Conservation (phyloP, 2,888 invertebrate species). For the Empis stercorea region DNA sequence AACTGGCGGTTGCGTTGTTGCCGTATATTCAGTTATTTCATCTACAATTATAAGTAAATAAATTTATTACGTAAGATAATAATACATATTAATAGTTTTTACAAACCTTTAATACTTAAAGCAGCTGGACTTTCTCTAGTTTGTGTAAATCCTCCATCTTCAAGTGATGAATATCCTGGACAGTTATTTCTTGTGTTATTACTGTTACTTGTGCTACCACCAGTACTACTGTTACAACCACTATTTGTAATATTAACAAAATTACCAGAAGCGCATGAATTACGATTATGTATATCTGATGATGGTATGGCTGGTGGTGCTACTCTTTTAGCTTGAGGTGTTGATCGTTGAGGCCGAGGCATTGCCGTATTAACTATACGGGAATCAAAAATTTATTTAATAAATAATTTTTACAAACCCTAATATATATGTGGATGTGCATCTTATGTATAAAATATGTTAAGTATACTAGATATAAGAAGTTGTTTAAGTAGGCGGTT, state of each 20-base stretch:
- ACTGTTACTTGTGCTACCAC: conserved; percentile 23
- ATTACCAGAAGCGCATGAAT: conserved; percentile 11
- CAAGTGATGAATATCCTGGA: conserved; percentile 34
- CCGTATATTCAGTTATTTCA: conserved; percentile 20
- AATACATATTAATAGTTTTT: background rate
- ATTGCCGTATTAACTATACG: conserved; percentile 60
- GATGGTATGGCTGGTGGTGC: conserved; percentile 77
- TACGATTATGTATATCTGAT: conserved; percentile 56
- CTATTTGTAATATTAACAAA: background rate
- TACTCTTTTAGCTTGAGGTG: conserved; percentile 80
- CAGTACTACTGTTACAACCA: background rate
- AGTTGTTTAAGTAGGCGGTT: too few species aligned
- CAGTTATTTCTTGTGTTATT: conserved; percentile 20
- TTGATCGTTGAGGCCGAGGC: conserved; percentile 72
- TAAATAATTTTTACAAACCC: too few species aligned
- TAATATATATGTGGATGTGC: too few species aligned
- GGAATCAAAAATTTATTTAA: too few species aligned
- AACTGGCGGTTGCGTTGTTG: conserved; percentile 1
- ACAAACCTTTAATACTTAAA: conserved; percentile 31
- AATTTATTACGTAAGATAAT: background rate
- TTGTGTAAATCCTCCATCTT: conserved; percentile 36
- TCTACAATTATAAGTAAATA: conserved; percentile 4
- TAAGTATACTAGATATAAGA: too few species aligned
- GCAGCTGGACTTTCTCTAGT: conserved; percentile 35
- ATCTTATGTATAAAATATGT: too few species aligned